Evolutionary conservation across 2,797 vertebrate genomes (phyloP).

Genomic region (Psittacula echo): DNA sequence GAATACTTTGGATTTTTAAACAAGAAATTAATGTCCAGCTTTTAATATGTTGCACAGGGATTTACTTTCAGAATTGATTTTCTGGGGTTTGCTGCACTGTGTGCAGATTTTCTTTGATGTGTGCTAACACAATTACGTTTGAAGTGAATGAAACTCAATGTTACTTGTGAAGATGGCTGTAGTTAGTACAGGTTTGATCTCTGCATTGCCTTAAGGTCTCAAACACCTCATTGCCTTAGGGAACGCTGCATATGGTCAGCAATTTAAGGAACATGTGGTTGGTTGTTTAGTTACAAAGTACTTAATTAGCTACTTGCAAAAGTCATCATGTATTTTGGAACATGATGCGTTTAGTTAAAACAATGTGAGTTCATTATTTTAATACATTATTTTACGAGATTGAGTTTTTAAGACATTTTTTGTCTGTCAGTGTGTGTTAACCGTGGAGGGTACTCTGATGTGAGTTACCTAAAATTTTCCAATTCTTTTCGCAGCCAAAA

Average conservation of each 20-base stretch:
- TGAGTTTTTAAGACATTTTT: background rate
- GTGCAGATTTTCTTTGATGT: background rate
- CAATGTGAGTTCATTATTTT: background rate
- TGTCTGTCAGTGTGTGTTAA: background rate
- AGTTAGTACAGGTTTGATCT: background rate
- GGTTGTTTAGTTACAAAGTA: background rate
- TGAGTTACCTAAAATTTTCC: background rate
- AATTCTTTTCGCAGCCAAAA: constrained; percentile 85
- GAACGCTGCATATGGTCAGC: background rate
- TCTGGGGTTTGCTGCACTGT: background rate
- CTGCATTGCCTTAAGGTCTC: background rate
- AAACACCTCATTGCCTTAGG: background rate
- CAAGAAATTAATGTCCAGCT: background rate
- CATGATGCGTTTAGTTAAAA: background rate
- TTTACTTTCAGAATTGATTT: constrained; percentile 14
- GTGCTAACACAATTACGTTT: background rate
- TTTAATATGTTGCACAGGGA: background rate
- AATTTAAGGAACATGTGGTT: background rate
- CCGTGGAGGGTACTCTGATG: background rate
- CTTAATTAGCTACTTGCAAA: background rate
- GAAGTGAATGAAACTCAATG: background rate
- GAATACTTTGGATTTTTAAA: background rate
- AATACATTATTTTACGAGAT: background rate
- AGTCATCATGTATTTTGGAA: background rate
- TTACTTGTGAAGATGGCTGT: background rate